Conservation (phyloP, 2,113 vertebrate genomes). For the human (Homo sapiens) region DNA sequence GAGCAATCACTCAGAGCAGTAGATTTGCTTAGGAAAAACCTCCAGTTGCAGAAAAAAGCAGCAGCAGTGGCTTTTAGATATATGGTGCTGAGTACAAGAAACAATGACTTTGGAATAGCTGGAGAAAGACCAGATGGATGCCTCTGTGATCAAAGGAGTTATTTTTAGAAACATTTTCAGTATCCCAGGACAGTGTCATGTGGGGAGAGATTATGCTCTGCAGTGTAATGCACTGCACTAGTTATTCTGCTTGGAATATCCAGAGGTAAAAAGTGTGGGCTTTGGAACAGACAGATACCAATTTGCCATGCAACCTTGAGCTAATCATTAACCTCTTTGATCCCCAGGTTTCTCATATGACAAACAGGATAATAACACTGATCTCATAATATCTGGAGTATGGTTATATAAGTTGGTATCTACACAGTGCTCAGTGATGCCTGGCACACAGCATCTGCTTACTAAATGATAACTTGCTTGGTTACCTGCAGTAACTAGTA, state of each 20-base stretch:
- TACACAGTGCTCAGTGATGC: background rate
- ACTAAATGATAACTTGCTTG: background rate
- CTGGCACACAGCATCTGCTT: background rate
- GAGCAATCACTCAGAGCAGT: background rate
- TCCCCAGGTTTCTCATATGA: background rate
- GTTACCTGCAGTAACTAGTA: background rate
- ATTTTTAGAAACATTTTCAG: constrained; percentile 76
- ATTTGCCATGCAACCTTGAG: background rate
- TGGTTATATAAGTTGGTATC: background rate
- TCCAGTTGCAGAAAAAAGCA: constrained; percentile 32
- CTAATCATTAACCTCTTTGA: constrained; percentile 6
- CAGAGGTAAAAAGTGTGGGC: background rate
- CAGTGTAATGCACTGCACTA: background rate
- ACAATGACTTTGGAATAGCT: constrained; percentile 51
- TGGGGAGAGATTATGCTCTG: constrained; percentile 39
- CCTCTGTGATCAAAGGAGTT: constrained; percentile 30
- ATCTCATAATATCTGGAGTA: background rate
- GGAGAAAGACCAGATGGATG: constrained; percentile 72
- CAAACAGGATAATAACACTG: background rate
- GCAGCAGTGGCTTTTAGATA: constrained; percentile 23
- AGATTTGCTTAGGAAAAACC: constrained; percentile 17
- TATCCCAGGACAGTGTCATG: constrained; percentile 56
- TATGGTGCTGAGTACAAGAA: constrained; percentile 15
- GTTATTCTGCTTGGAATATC: background rate
- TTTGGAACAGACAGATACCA: background rate